Evolutionary conservation across 2,888 invertebrate species (phyloP).

Genomic region (Emmelina monodactyla): DNA sequence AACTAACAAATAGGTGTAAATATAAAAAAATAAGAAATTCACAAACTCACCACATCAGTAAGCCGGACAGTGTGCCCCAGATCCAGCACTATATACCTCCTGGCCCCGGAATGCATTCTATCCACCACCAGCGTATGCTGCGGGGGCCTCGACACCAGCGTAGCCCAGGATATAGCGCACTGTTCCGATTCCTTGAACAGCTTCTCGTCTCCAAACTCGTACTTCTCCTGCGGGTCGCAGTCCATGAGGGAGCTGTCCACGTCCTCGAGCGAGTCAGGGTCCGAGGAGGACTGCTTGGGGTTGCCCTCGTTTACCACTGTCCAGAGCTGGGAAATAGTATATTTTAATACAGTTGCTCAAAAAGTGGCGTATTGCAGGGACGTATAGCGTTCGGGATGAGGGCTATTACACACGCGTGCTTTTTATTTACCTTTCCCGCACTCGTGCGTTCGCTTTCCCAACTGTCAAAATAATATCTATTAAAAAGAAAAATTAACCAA

Average conservation of each 20-base stretch:
- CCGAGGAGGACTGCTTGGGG: constrained; percentile 42
- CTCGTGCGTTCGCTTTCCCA: no score
- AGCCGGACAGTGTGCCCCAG: constrained; percentile 87
- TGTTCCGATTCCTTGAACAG: constrained; percentile 43
- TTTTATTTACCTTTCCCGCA: no score
- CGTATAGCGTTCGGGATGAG: no score
- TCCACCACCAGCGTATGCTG: constrained; percentile 90
- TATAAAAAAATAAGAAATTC: neutral
- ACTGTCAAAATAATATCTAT: no score
- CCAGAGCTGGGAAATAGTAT: constrained; percentile 49
- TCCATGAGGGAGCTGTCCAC: constrained; percentile 54
- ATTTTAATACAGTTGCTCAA: no score
- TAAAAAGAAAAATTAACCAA: no score
- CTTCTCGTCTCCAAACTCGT: constrained; percentile 44
- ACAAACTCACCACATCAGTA: constrained; percentile 79
- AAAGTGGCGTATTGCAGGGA: no score
- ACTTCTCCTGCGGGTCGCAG: constrained; percentile 52
- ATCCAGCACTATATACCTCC: constrained; percentile 91
- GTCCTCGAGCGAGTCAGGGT: constrained; percentile 49
- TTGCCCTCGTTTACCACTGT: constrained; percentile 47
- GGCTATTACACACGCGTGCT: no score
- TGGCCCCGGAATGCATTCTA: constrained; percentile 91
- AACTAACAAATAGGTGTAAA: no score
- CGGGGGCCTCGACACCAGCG: constrained; percentile 79
- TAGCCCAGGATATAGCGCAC: constrained; percentile 74